Evolutionary conservation across 30 jellyfish, hydroid and myxozoan species (phyloP).

Genomic region (Haliclystus octoradiatus): DNA sequence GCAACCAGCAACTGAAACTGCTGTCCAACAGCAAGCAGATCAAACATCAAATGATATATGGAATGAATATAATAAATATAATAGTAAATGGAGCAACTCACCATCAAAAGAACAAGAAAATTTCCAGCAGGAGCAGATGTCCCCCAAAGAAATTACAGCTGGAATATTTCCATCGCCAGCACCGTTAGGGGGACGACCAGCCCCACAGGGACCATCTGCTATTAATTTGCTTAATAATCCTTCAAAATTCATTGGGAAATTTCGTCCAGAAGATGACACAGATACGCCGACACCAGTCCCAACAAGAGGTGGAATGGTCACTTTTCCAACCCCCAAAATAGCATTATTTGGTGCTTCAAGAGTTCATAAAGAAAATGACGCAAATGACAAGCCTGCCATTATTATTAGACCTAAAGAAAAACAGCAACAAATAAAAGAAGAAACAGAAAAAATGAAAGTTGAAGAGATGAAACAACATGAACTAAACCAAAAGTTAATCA

Average conservation of each 20-base stretch:
- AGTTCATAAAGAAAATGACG: not conserved
- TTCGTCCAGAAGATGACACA: not conserved
- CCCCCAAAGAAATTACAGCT: not conserved
- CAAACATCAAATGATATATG: not conserved
- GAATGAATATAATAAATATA: not conserved
- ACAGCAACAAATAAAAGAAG: not conserved
- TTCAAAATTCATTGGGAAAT: not conserved
- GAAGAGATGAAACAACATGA: slow-evolving; percentile 2
- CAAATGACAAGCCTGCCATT: not conserved
- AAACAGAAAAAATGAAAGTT: not conserved
- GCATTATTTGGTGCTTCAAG: not conserved
- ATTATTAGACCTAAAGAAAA: not conserved
- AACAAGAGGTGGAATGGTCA: not conserved
- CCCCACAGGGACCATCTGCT: not conserved
- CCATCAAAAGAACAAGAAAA: not conserved
- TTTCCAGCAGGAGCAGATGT: no score
- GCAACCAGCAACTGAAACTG: not conserved
- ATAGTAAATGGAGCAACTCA: not conserved
- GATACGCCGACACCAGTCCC: not conserved
- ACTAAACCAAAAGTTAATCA: not conserved
- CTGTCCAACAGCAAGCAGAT: not conserved
- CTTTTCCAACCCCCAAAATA: not conserved
- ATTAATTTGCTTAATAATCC: not conserved
- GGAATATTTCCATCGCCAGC: not conserved
- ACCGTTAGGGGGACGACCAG: not conserved